These are phyloP conservation scores for Dromiciops gliroides DNA, from an alignment of 2,113 vertebrate species.

Conservation along the genomic window DNA sequence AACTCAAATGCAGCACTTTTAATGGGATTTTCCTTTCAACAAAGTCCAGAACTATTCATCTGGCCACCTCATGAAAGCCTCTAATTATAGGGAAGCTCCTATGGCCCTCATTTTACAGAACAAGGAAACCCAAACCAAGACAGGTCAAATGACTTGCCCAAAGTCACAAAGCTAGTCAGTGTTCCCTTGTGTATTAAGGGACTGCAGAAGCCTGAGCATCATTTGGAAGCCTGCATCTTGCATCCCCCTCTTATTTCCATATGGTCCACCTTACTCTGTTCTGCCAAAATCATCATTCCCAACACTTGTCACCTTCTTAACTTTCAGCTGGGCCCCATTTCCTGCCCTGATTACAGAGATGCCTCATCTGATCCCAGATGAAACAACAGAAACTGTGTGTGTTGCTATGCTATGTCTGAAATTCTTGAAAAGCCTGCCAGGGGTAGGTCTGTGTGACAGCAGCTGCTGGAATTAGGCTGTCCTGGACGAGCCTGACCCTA, in stretches of 20 bases:
- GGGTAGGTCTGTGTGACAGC: not conserved
- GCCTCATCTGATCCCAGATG: constrained; percentile 74
- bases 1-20: not conserved
- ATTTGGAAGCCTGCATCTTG: not conserved
- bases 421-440: constrained; percentile 69
- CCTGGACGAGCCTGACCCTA: not conserved
- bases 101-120: not conserved
- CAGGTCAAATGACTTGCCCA: not conserved
- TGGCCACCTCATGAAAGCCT: not conserved
- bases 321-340: constrained; percentile 46
- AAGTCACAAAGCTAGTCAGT: constrained; percentile 12
- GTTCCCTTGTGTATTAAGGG: fast-evolving
- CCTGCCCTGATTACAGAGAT: constrained; percentile 66
- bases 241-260: not conserved
- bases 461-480: not conserved
- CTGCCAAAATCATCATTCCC: not conserved
- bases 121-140: not conserved
- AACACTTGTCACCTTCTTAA: not conserved
- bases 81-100: not conserved
- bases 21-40: not conserved
- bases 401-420: constrained; percentile 71
- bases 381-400: constrained; percentile 80
- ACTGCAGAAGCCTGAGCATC: not conserved
- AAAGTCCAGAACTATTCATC: not conserved
- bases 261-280: constrained; percentile 27